A percentile compares a stretch with the other conserved stretches of the same genome.
phyloP scores from a whole-genome alignment of 2,888 invertebrate species.

The Coleophora flavipennella region DNA sequence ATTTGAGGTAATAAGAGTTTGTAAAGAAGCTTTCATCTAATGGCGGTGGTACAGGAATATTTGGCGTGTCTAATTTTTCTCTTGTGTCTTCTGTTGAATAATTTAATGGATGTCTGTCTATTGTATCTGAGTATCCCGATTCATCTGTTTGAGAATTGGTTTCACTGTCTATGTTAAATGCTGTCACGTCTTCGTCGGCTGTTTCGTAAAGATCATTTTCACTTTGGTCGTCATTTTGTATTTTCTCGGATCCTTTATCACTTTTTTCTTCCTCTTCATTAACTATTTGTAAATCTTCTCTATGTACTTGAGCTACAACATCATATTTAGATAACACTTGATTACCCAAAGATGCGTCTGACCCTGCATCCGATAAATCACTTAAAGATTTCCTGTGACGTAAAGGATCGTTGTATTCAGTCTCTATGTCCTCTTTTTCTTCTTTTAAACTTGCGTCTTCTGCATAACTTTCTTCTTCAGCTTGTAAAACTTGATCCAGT shows the following conservation, averaged over 20 bases:
- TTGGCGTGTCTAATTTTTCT: constrained; percentile 30
- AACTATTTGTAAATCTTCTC: constrained; percentile 63
- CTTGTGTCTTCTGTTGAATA: constrained; percentile 39
- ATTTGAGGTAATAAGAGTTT: constrained; percentile 28
- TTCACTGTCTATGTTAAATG: constrained; percentile 49
- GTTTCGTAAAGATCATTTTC: constrained; percentile 14
- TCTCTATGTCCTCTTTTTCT: constrained; percentile 25
- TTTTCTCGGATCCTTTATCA: constrained; percentile 22
- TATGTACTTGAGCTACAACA: constrained; percentile 72
- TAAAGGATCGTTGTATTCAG: constrained; percentile 21
- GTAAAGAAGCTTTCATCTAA: constrained; percentile 30
- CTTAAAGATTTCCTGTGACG: constrained; percentile 51
- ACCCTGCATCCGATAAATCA: constrained; percentile 58
- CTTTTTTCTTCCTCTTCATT: constrained; percentile 50
- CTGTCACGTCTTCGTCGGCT: constrained; percentile 41
- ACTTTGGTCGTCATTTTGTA: constrained; percentile 5
- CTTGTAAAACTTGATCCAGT: constrained; percentile 62
- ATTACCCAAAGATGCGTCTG: constrained; percentile 56
- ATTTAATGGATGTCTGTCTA: constrained; percentile 40
- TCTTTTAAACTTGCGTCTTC: constrained; percentile 47
- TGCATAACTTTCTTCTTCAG: constrained; percentile 58
- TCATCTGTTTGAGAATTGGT: constrained; percentile 57
- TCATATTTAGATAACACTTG: constrained; percentile 67
- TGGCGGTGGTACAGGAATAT: constrained; percentile 50
- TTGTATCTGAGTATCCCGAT: constrained; percentile 62